These are phyloP conservation scores for Drosophila ochracea DNA, from an alignment of 2,888 invertebrate species.

Conservation along the genomic window DNA sequence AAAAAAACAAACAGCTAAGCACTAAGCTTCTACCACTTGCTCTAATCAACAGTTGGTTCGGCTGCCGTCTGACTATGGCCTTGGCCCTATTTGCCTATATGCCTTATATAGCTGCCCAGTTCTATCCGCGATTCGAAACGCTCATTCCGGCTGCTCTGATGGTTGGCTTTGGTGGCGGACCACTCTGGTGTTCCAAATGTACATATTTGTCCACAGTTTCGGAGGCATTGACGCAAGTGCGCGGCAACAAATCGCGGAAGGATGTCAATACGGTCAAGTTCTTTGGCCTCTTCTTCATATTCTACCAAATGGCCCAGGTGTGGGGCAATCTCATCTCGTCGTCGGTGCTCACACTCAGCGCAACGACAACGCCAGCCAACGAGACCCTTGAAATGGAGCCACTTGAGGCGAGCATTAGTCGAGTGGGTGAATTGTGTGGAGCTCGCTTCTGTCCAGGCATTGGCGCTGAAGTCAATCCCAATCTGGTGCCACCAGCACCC, in stretches of 20 bases:
- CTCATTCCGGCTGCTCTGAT: conserved; percentile 89
- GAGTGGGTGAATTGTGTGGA: conserved; percentile 89
- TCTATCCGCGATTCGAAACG: conserved; percentile 94
- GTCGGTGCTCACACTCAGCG: conserved; percentile 85
- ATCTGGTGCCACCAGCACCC: conserved; percentile 90
- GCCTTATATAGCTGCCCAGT: conserved; percentile 96
- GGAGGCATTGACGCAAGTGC: conserved; percentile 90
- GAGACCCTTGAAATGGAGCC: conserved; percentile 44
- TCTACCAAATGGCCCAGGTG: conserved; percentile 97
- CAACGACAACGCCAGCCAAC: conserved; percentile 44
- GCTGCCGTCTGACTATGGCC: conserved; percentile 96
- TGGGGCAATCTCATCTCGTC: conserved; percentile 97
- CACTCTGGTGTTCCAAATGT: conserved; percentile 98
- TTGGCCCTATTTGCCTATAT: conserved; percentile 95
- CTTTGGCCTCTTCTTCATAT: conserved; percentile 98
- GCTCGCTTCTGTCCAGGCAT: conserved; percentile 90
- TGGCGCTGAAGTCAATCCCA: conserved; percentile 87
- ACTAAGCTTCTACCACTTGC: conserved; percentile 30
- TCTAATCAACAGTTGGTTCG: conserved; percentile 89
- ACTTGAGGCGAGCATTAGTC: conserved; percentile 52
- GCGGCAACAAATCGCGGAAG: conserved; percentile 87
- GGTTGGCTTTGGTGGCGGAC: conserved; percentile 92
- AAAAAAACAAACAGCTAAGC: conserved; percentile 22
- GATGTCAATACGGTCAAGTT: conserved; percentile 95
- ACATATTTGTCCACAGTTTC: conserved; percentile 94